Base-by-base conservation (phyloP, 2,888 invertebrate species). In the Erebia ligea region DNA sequence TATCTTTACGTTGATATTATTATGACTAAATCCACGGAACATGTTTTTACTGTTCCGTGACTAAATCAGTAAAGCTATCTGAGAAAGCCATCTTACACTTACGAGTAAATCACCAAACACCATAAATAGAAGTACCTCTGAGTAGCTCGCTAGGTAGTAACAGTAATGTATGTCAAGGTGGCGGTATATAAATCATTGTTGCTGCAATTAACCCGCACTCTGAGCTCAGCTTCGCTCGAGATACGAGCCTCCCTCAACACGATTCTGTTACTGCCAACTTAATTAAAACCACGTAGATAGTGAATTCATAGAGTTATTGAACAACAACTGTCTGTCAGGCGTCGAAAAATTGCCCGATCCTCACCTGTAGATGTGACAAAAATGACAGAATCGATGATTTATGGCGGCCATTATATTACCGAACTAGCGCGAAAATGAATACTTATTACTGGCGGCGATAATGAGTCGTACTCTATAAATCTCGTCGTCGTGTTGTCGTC, bases 101-200 rank as follows among this genome's bases (percentile, higher is more conserved):
- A 45, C 57, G 56, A 45, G 17, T 67, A 67, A 67, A 67, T 48
- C 57, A 67, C 67, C 21, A n/a, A 40, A n/a, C 34, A 21, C 45
- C 56, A 21, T 54, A 57, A 67, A 57, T 48, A 10, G 34, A 64
- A 64, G 52, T 52, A 64, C n/a, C 64, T n/a, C 64, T 25, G n/a
- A 54, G 25, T n/a, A 54, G 21, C 62, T 62, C 21, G 21, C 48
- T 15, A 62, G 62, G 48, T 15, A 62, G 62, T 48, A 62, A 21
- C 62, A 67, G 58, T 67, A 67, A 67, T 67, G 57, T 67, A 57
- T 67, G 67, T 63, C 67, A 64, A 71, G 67, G 68, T 74, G 73
- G 76, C 67, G 79, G 73, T 75, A 74, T 79, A 80, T 81, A 80
- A 82, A 84, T 85, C 84, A 82, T 81, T 81, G 83, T 79, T 79